A percentile compares a stretch with the other conserved stretches of the same genome.
Evolutionary conservation across 2,113 vertebrate genomes (phyloP).

Genomic region (Psittacus erithacus): DNA sequence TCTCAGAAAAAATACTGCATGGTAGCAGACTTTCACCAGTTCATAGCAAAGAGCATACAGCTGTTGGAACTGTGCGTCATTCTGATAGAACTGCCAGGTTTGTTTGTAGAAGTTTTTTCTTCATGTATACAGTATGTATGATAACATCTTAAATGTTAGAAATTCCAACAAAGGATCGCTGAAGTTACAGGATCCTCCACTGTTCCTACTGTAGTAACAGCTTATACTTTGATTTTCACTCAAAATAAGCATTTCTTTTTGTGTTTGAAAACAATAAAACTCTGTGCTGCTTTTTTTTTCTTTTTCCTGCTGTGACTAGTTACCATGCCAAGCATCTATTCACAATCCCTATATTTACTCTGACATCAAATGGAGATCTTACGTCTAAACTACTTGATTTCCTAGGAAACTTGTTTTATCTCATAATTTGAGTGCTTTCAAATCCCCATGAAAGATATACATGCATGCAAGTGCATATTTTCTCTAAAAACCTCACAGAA

Average conservation of each 20-base stretch:
- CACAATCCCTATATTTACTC: neutral
- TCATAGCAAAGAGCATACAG: neutral
- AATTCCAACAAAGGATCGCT: neutral
- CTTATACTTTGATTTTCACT: neutral
- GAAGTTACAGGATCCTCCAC: neutral
- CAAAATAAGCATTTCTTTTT: neutral
- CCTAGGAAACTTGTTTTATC: neutral
- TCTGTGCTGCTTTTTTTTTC: neutral
- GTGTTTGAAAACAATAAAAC: neutral
- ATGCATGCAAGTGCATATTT: neutral
- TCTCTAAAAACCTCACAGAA: neutral
- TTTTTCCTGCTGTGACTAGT: neutral
- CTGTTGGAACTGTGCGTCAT: neutral
- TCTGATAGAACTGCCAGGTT: neutral
- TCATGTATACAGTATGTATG: neutral
- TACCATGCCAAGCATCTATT: neutral
- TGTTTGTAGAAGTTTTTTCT: neutral
- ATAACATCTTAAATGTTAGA: neutral
- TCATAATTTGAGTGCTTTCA: neutral
- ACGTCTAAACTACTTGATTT: neutral
- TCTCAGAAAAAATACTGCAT: neutral
- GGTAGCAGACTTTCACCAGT: neutral
- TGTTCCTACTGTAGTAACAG: neutral
- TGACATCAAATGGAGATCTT: slow-evolving; percentile 4
- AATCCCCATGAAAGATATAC: neutral